Conservation (phyloP, 2,113 vertebrate species). For the Opisthocomus hoazin region DNA sequence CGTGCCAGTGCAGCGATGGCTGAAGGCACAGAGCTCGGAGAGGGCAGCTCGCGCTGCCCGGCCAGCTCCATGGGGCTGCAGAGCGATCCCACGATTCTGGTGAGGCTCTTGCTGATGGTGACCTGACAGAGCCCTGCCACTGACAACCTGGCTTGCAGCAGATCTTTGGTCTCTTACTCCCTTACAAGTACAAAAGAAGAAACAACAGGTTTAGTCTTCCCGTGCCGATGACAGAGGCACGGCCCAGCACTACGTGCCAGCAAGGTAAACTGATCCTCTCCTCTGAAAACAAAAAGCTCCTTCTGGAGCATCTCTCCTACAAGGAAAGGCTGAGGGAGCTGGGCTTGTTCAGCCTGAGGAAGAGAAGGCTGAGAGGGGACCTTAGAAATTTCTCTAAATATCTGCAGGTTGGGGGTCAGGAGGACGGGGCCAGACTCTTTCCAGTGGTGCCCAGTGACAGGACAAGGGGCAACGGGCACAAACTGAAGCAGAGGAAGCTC, state of each 20-base stretch:
- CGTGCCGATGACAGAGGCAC: neutral
- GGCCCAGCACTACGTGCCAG: neutral
- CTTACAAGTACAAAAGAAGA: neutral
- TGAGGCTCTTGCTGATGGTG: neutral
- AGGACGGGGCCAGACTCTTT: no score
- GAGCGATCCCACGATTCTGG: neutral
- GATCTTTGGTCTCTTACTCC: neutral
- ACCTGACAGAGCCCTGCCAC: neutral
- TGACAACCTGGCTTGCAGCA: neutral
- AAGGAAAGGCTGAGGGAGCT: no score
- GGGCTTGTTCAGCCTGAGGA: no score
- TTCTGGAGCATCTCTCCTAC: no score
- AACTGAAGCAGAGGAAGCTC: no score
- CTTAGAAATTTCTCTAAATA: no score
- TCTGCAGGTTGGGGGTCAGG: no score
- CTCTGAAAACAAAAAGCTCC: neutral
- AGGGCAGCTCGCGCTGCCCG: fast-evolving
- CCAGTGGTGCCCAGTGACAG: no score
- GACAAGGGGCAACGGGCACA: no score
- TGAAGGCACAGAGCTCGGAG: neutral
- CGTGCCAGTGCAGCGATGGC: neutral
- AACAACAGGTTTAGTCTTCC: neutral
- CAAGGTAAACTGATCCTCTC: neutral
- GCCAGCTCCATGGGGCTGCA: fast-evolving
- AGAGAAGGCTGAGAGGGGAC: no score